Conservation (phyloP, 2,797 vertebrate genomes). For the Crocodylus rhombifer region DNA sequence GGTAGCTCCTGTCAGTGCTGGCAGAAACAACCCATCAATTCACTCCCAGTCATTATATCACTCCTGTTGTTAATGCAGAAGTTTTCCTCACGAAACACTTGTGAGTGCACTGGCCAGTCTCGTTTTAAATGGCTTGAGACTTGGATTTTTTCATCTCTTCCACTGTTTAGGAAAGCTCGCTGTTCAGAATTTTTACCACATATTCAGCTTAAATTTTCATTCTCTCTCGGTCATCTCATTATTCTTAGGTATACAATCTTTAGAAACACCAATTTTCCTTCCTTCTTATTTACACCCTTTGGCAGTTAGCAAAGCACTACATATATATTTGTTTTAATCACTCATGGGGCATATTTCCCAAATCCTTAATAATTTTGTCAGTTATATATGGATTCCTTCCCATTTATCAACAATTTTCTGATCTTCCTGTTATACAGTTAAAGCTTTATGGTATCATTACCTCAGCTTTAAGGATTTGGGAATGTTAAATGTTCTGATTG, state of each 20-base stretch:
- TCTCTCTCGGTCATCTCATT: background rate
- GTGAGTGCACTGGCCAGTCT: background rate
- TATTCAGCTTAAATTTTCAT: background rate
- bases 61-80: no score
- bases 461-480: background rate
- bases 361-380: no score
- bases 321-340: no score
- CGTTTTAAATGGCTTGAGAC: background rate
- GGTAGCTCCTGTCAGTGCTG: background rate
- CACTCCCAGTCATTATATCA: no score
- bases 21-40: background rate
- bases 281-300: no score
- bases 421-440: background rate
- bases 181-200: background rate
- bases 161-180: background rate
- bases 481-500: no score
- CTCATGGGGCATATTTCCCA: no score
- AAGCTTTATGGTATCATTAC: background rate
- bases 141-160: background rate
- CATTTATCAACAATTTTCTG: background rate
- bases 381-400: no score
- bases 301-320: no score
- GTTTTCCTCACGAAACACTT: no score
- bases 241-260: no score
- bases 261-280: no score